phyloP scores from a whole-genome alignment of 2,888 invertebrate species.

The Sarcophaga subvicina region DNA sequence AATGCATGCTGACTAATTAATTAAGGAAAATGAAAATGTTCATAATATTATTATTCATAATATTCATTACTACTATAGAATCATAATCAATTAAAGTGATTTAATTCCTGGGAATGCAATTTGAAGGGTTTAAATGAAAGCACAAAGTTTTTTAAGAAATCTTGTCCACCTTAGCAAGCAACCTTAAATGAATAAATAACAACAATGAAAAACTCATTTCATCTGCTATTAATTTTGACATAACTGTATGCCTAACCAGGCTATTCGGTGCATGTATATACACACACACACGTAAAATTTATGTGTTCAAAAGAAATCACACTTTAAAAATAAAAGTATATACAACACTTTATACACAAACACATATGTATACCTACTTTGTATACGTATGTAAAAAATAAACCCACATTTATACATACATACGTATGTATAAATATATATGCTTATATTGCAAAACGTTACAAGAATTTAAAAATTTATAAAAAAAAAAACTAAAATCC shows the following conservation, averaged over 20 bases:
- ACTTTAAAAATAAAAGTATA: slow-evolving; percentile 35
- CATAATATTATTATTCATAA: too few species aligned
- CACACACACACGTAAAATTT: slow-evolving; percentile 44
- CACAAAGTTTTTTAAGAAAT: too few species aligned
- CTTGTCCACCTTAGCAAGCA: too few species aligned
- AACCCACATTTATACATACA: background rate
- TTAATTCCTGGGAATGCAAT: too few species aligned
- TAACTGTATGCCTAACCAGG: slow-evolving; percentile 3
- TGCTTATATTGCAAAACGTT: slow-evolving; percentile 46
- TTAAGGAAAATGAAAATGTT: too few species aligned
- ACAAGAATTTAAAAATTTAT: slow-evolving; percentile 31
- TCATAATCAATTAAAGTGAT: too few species aligned
- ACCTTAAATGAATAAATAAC: too few species aligned
- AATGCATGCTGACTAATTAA: too few species aligned
- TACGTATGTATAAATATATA: slow-evolving; percentile 8
- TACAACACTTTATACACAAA: background rate
- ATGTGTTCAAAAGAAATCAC: slow-evolving; percentile 54
- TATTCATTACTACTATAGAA: too few species aligned
- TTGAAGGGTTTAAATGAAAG: too few species aligned
- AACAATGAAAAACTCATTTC: background rate
- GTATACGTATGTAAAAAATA: too few species aligned
- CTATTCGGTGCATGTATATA: background rate
- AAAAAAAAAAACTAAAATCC: slow-evolving; percentile 3
- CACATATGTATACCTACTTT: background rate
- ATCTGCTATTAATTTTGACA: background rate